phyloP scores from a whole-genome alignment of 2,888 invertebrate species.

The Archips xylosteana region DNA sequence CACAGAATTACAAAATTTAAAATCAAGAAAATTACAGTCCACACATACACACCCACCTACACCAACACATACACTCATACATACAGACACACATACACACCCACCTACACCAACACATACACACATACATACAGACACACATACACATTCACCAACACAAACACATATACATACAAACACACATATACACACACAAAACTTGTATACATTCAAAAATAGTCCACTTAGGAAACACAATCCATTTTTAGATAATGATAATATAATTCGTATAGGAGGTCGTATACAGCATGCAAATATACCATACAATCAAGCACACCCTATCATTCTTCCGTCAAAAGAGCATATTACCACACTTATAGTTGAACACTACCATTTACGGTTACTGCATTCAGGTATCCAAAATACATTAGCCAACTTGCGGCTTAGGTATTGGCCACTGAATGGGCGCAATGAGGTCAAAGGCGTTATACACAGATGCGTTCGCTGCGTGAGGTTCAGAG shows the following conservation, averaged over 20 bases:
- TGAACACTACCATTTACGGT: background rate
- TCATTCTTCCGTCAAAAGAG: conserved; percentile 3
- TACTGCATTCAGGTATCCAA: background rate
- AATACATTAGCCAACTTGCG: background rate
- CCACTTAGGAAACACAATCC: background rate
- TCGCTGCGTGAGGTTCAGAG: conserved; percentile 6
- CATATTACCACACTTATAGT: conserved; percentile 8
- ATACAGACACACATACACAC: too few relatives aligned
- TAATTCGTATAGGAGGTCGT: background rate
- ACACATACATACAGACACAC: too few relatives aligned
- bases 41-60: background rate
- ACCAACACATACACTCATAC: too few relatives aligned
- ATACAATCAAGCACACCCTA: conserved; percentile 7
- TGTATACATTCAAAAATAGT: background rate
- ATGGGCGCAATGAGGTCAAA: background rate
- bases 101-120: too few relatives aligned
- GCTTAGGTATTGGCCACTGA: background rate
- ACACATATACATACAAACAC: too few relatives aligned
- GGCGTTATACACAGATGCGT: background rate
- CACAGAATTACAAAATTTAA: background rate
- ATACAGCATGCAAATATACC: background rate
- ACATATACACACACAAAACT: background rate
- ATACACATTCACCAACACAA: background rate
- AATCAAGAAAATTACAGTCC: background rate
- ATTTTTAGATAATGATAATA: background rate